A percentile compares a stretch with the other conserved stretches of the same genome.
Conservation (phyloP, 1,140 invertebrate genomes). For the Lasioglossum baleicum region DNA sequence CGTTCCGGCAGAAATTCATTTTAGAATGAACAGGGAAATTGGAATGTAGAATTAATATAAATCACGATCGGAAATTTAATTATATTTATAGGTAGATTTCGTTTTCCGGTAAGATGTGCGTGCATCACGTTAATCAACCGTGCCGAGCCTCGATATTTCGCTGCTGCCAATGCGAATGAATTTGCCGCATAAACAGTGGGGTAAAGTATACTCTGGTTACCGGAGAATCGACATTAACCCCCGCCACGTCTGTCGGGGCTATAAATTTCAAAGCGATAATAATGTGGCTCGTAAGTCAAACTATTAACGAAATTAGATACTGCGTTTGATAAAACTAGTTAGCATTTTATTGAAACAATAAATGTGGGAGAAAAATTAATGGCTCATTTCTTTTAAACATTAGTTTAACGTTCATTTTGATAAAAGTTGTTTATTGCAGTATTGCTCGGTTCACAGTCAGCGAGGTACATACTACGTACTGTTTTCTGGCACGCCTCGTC, state of each 20-base stretch:
- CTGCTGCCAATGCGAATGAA: neutral
- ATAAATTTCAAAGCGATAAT: conserved; percentile 58
- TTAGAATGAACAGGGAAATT: too few relatives aligned
- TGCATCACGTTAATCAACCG: neutral
- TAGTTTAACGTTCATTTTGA: too few relatives aligned
- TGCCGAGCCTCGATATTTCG: neutral
- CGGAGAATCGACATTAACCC: conserved; percentile 22
- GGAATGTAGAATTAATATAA: neutral
- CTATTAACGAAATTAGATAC: conserved; percentile 49
- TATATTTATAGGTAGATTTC: neutral
- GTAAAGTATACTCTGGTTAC: conserved; percentile 24
- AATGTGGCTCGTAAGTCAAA: conserved; percentile 39
- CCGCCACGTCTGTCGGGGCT: conserved; percentile 37
- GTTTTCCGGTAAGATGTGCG: too few relatives aligned
- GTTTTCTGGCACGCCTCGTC: too few relatives aligned
- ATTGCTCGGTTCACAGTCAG: too few relatives aligned
- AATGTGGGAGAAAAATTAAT: neutral
- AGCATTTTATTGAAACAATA: conserved; percentile 23
- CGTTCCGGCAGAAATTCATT: too few relatives aligned
- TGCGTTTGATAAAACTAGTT: neutral
- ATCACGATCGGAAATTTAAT: neutral
- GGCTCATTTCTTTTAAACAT: too few relatives aligned
- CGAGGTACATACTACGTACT: too few relatives aligned
- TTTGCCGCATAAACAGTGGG: conserved; percentile 21
- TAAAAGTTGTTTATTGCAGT: too few relatives aligned